Base-by-base conservation (phyloP, 2,888 invertebrate genomes). In the Atethmia centrago region DNA sequence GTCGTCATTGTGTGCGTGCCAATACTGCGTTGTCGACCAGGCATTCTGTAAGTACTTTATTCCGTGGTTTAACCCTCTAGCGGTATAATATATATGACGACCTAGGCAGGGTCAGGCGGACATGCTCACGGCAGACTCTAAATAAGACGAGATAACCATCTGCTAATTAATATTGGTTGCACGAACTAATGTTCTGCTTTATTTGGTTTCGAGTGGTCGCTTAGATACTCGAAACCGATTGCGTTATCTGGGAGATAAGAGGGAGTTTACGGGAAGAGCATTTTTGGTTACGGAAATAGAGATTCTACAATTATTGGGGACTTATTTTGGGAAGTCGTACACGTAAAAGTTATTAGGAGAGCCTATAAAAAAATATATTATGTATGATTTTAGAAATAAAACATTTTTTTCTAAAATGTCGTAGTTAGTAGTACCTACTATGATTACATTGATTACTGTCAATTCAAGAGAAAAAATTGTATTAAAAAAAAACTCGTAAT, bases 101-200 rank as follows among this genome's bases (percentile, higher is more conserved):
- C 82, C 80, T 78, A 76, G 53, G 56, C 71, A 78, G 84, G 86
- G 83, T 86, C 82, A 82, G 70, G 82, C 79, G 72, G 81, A 85
- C 86, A 84, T 84, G 80, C 74, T 59, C 85, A 87, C 80, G 79
- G 75, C 83, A 78, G 77, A 82, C 86, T 81, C 80, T 88, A 88
- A 89, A 88, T 89, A 88, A 85, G 81, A 82, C 63, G 70, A 83
- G 89, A 91, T 90, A 86, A 85, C 28, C 79, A 90, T 90, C 89
- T 85, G 77, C 89, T 91, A 90, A 91, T 92, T 90, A 91, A 90
- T 90, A 90, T 90, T 88, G 86, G 85, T 83, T 86, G 83, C 88
- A 86, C 86, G 87, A 87, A 83, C 87, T 84, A 83, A 83, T 81
- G 86, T 82, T 79, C 79, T 70, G 81, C 79, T 84, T 86, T 83